Evolutionary conservation across 2,113 vertebrate genomes (phyloP).

Genomic region (Hippopotamus amphibius): DNA sequence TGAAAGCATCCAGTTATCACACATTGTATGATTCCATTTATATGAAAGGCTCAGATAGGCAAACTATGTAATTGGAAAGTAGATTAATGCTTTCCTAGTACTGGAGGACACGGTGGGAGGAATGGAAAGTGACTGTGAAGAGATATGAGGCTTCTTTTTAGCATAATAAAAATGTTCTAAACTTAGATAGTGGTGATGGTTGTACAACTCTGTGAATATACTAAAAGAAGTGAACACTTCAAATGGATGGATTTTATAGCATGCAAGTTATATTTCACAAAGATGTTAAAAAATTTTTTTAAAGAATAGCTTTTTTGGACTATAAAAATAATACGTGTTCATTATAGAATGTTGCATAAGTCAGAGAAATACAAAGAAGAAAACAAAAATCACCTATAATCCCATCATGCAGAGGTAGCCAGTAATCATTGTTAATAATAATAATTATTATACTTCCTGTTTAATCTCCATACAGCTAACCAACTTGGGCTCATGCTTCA

Average conservation of each 20-base stretch:
- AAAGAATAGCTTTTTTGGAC: not conserved
- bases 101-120: too few relatives aligned
- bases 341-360: not conserved
- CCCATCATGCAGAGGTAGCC: not conserved
- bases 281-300: not conserved
- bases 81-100: not conserved
- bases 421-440: not conserved
- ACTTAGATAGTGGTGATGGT: not conserved
- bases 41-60: not conserved
- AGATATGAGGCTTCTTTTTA: not conserved
- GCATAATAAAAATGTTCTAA: slow-evolving; percentile 21
- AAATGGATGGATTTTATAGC: not conserved
- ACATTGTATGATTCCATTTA: not conserved
- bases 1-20: not conserved
- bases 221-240: not conserved
- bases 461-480: not conserved
- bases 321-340: not conserved
- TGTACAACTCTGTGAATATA: not conserved
- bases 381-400: not conserved
- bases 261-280: not conserved
- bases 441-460: not conserved
- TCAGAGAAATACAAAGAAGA: slow-evolving; percentile 11
- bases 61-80: not conserved
- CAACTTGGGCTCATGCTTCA: not conserved
- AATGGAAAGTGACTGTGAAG: not conserved